Base-by-base conservation (phyloP, 2,797 vertebrate genomes). In the Falco novaeseelandiae region DNA sequence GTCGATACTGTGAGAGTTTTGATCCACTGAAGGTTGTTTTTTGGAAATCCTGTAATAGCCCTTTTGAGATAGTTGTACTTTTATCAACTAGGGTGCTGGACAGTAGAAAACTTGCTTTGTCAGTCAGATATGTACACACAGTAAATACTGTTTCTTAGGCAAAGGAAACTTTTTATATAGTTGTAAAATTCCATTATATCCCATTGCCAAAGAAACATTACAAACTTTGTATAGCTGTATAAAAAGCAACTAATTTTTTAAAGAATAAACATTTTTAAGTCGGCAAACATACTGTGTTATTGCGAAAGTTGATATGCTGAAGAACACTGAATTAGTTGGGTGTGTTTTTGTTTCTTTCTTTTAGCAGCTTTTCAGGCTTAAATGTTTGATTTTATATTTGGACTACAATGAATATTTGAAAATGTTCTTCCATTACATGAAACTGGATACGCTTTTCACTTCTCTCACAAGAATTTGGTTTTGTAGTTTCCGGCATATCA, bases 1-100 rank as follows among this genome's bases (percentile, higher is more conserved):
- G 98, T 98, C 96, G 97, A 98, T 99, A 99, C 99, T 99, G 99
- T 99, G 98, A 98, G 98, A 93, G 98, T 98, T 98, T 98, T 97
- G 98, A 98, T 99, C 97, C 98, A 98, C 98, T 97, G 97, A 96
- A 90, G 98, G 98, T 98, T 98, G 96, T 97, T 96, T 98, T 98
- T 98, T 97, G 98, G 98, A 96, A 98, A 98, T 98, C 97, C 96
- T 98, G 92, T 98, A 97, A 98, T 98, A 97, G 97, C 98, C 98
- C 96, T 98, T 97, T 98, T 98, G 96, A 97, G 97, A 98, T 98
- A 97, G 97, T 93, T 97, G 95, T 98, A 97, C 97, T 97, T 96
- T 98, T 93, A 88, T 98, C 98, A 97, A 88, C 96, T 97, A 98
- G 98, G 97, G 96, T 98, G 98, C 98, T 98, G 98, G 98, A 97